Base-by-base conservation (phyloP, 2,113 vertebrate genomes). In the human region DNA sequence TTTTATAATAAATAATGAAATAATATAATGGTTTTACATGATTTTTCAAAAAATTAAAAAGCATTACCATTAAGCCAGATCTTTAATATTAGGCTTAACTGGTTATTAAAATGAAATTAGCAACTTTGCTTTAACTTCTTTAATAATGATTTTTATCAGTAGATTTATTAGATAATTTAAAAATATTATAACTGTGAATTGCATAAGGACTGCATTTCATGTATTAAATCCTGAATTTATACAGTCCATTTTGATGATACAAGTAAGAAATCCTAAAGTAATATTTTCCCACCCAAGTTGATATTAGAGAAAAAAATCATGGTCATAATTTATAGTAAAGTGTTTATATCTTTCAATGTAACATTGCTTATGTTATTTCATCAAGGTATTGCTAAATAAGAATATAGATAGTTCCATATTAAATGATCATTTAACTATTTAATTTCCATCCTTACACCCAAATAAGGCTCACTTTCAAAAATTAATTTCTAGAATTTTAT, bases 81-180 rank as follows among this genome's bases (percentile, higher is more conserved):
- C 13, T 95, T 97, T 79, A 59, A 30, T 90, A 97, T 86, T 95
- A 9, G 3, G 35, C 94, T n/a, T 84, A 94, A 97, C 88, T 96
- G 27, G 3, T 82, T 96, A 93, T 93, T 97, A 94, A 96, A 97
- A 97, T 96, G 52, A 97, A 97, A 98, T 97, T 92, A 17, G 57
- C 52, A 93, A 5, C 1, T 95, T 98, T 92, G 35, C 84, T 90
- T 90, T 95, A 89, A 93, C 6, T 96, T 94, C 78, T 79, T 96
- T 38, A 95, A 98, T 70, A 83, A 95, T 83, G 0, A 97, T 7
- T 0, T 61, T 30, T 85, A 92, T 59, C 91, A 70, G 20, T 89
- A 59, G 96, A 96, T 0, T 95, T 91, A 96, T 50, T 9, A 78
- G 17, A 40, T 96, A 98, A 97, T 90, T 96, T 97, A 98, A 95